phyloP scores from a whole-genome alignment of 2,113 vertebrate genomes.

The Oreotragus oreotragus region DNA sequence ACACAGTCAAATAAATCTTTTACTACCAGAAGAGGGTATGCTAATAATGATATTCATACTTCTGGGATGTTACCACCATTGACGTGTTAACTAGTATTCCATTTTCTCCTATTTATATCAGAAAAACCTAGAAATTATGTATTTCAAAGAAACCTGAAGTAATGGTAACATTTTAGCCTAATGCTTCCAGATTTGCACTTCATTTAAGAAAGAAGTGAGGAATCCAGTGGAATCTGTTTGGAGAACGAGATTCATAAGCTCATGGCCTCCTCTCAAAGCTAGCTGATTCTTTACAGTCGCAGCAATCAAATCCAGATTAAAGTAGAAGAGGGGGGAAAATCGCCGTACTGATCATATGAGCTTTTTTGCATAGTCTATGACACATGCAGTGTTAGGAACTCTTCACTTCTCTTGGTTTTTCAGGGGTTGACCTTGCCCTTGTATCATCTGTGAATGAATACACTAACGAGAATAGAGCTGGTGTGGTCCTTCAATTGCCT shows the following conservation, averaged over 20 bases:
- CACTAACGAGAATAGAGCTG: neutral
- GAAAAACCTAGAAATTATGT: neutral
- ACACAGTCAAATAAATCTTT: constrained; percentile 51
- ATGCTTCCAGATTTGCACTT: neutral
- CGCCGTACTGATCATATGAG: neutral
- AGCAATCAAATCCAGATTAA: neutral
- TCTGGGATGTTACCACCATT: constrained; percentile 18
- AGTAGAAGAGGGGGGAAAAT: neutral
- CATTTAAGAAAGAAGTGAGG: neutral
- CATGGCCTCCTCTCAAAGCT: neutral
- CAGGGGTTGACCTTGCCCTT: neutral
- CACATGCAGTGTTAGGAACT: neutral
- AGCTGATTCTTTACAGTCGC: neutral
- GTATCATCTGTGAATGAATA: neutral
- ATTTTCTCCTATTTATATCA: neutral
- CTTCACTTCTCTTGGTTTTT: neutral
- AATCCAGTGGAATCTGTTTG: neutral
- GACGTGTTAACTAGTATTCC: neutral
- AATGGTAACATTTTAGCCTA: neutral
- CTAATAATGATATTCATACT: neutral
- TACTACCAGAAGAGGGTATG: constrained; percentile 7
- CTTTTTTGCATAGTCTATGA: neutral
- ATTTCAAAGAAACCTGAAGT: constrained; percentile 19
- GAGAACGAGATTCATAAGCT: neutral
- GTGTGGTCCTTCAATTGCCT: neutral